Base-by-base conservation (phyloP, 2,797 vertebrate genomes). In the Centroberyx gerrardi region DNA sequence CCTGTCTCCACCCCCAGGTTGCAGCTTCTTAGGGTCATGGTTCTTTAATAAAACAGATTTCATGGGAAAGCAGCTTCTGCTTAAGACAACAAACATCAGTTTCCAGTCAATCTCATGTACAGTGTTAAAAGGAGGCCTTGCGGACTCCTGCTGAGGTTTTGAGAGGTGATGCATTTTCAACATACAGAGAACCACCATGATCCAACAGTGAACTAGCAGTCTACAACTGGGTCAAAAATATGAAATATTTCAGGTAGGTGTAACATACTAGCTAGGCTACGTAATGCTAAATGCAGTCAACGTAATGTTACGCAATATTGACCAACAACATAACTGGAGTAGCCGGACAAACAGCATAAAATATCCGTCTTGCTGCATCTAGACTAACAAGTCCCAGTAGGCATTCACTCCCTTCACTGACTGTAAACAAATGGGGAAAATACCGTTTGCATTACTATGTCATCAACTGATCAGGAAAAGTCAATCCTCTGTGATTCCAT, bases 401-500 rank as follows among this genome's bases (percentile, higher is more conserved):
- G 36, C 65, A 29, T 14, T 68, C 42, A 44, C 71, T 52, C 48
- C 31, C 27, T 29, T 62, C 18, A 14, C 48, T 53, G 8, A 51
- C 4, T 51, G 40, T 13, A 5, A 80, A 85, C 79, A 72, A 79
- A 76, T 13, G 59, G 36, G 61, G 59, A 74, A 87, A 86, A 88
- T 69, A 78, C 12, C 58, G 75, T 88, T 83, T 76, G 76, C 80
- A 46, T 77, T 72, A 82, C 64, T 67, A 80, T 63, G 82, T 86
- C 86, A 89, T 81, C 82, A 81, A 82, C 78, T 88, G 76, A 90
- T 87, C 82, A 80, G 76, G 72, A 31, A 82, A 81, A 87, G 83
- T 83, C 82, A 70, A 80, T 83, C 85, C 77, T 72, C 49, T 76
- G 90, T 76, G 88, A 88, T 74, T 87, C 78, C 72, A 81, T 88